A percentile compares a stretch with the other conserved stretches of the same genome.
Evolutionary conservation across 2,113 vertebrate genomes (phyloP).

Genomic region (Rallus limicola): DNA sequence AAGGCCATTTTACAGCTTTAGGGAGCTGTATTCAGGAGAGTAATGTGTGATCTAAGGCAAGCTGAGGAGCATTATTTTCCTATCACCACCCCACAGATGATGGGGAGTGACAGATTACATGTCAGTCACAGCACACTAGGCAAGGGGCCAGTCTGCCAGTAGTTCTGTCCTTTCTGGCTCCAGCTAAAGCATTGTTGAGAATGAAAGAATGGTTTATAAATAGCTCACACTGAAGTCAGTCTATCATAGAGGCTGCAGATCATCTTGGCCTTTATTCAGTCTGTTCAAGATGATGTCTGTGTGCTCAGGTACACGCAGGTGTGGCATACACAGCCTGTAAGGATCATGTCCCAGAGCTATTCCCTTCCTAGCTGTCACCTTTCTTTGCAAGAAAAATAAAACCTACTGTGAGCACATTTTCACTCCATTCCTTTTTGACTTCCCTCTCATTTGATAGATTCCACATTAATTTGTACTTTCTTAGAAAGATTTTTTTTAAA

Average conservation of each 20-base stretch:
- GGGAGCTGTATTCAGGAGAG: constrained; percentile 60
- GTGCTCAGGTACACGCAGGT: not conserved
- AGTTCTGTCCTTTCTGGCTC: constrained; percentile 51
- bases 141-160: constrained; percentile 42
- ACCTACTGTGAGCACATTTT: not conserved
- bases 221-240: constrained; percentile 32
- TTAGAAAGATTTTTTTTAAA: not conserved
- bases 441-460: not conserved
- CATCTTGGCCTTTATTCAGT: constrained; percentile 44
- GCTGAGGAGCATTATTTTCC: constrained; percentile 69
- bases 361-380: constrained; percentile 28
- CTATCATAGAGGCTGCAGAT: constrained; percentile 48
- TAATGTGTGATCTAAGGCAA: constrained; percentile 70
- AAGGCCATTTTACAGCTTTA: constrained; percentile 70
- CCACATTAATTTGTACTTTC: not conserved
- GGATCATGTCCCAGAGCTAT: constrained; percentile 49
- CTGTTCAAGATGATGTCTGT: constrained; percentile 44
- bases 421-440: not conserved
- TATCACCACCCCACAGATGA: constrained; percentile 69
- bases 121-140: constrained; percentile 61
- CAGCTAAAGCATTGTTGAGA: constrained; percentile 45
- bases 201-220: constrained; percentile 59
- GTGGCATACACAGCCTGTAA: constrained; percentile 22
- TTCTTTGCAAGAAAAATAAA: constrained; percentile 36
- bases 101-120: constrained; percentile 62